Evolutionary conservation across 2,797 vertebrate genomes (phyloP).

Genomic region (Ispidina lecontei): DNA sequence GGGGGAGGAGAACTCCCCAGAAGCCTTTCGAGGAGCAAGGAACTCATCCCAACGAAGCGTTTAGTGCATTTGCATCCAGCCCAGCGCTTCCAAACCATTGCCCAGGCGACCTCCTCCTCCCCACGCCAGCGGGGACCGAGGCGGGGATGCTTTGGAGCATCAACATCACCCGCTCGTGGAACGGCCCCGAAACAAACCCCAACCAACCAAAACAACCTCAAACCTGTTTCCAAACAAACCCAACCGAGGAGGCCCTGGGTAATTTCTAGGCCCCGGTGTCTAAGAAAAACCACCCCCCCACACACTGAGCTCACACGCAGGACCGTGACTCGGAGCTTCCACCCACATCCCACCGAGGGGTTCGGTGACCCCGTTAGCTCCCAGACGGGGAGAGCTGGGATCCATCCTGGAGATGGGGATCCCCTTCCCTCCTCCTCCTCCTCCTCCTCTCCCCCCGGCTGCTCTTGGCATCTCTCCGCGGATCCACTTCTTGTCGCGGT

Average conservation of each 20-base stretch:
- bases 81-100: neutral
- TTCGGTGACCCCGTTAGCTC: accelerated
- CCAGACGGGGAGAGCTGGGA: no score
- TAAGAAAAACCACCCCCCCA: neutral
- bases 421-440: neutral
- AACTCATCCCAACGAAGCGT: neutral
- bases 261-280: accelerated
- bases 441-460: neutral
- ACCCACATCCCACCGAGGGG: accelerated
- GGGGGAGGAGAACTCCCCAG: neutral
- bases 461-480: neutral
- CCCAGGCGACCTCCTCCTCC: neutral
- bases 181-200: no score
- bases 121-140: neutral
- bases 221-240: neutral
- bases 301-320: neutral
- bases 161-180: accelerated
- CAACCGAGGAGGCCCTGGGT: neutral
- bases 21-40: accelerated
- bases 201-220: no score
- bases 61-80: neutral
- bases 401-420: neutral
- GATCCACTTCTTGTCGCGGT: neutral
- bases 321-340: neutral
- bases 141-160: accelerated